Base-by-base conservation (phyloP, 1,140 invertebrate genomes). In the Steinernema khuongi region DNA sequence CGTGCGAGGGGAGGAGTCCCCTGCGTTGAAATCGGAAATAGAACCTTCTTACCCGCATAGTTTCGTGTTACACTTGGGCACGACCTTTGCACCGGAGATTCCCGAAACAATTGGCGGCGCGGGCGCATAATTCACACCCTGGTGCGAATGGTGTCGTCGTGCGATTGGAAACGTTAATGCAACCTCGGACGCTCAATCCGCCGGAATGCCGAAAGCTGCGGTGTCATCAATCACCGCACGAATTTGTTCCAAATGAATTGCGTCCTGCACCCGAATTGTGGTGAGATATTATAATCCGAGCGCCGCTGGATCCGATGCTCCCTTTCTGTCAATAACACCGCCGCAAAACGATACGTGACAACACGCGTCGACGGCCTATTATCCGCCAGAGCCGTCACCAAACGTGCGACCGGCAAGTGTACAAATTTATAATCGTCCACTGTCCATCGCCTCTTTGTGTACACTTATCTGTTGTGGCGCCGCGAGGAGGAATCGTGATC, bases 171-270 rank as follows among this genome's bases (percentile, higher is more conserved):
- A 60, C 50, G 50, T 60, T 22, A 22, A 60, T 60, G 50, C 11
- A 60, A 60, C 50, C 7, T 22, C 11, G 50, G 19, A 7, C 4
- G n/a, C n/a, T n/a, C n/a, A n/a, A n/a, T n/a, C n/a, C n/a, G 22
- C 14, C 14, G 7, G 36, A 22, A 26, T 60, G 50, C 50, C 11
- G 50, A 60, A 60, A 4, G 50, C 50, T 2, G 26, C 11, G 7
- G 50, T n/a, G 50, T 22, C 14, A 60, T 60, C 50, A 60, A 60
- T 60, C 50, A 60, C 7, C 50, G 50, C 50, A 22, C 26, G 50
- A 60, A 60, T 60, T 60, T 60, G 50, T 60, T 60, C 50, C 50
- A 60, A 60, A 60, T 60, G 50, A 60, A 60, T 60, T 60, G 50
- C 50, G 4, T 11, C 50, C 26, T n/a, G 36, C 36, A 11, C 36